Evolutionary conservation across 2,888 invertebrate species (phyloP), one percentile per base, ranked within the genome.

Genomic region (Meloe dianella): DNA sequence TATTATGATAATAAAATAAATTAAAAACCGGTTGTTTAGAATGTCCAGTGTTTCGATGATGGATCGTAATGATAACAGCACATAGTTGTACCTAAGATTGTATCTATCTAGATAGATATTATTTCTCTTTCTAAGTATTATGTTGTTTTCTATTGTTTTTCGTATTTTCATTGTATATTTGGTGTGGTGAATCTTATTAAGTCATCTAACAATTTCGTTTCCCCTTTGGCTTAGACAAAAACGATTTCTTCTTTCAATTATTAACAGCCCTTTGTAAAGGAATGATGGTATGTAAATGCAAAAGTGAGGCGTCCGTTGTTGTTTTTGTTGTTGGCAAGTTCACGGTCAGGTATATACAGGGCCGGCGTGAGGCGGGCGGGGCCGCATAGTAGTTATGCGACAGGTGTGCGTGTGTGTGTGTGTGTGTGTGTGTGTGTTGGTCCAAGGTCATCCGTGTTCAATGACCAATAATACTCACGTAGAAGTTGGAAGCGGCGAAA

Each of bases 401-500:
- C 74, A 74, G 73, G 73, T 75, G 72, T 71, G 51, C 24, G 14
- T 41, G 41, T n/a, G n/a, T 17, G 41, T 17, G n/a, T 38, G n/a
- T 41, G 6, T 41, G 6, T 17, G 7, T n/a, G 17, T 41, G 5
- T 51, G 12, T 51, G 12, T 51, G 22, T 24, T 61, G 66, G 74
- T 72, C 73, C 78, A 78, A 80, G 80, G 79, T 79, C 79, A 79
- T 66, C 70, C 66, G 74, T 79, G 80, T 80, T 79, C 79, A 78
- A 79, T 79, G 78, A 76, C 75, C 75, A 74, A 74, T 62, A 47
- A 62, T 71, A 90, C 95, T 92, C 84, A 97, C 97, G 84, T 94
- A 95, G 81, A 93, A 94, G 79, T 93, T 92, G 77, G 92, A 90
- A 73, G 92, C 91, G 80, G 91, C 91, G 86, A 96, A 97, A 79